Base-by-base conservation (phyloP, 2,113 vertebrate species). In the Saguinus midas region DNA sequence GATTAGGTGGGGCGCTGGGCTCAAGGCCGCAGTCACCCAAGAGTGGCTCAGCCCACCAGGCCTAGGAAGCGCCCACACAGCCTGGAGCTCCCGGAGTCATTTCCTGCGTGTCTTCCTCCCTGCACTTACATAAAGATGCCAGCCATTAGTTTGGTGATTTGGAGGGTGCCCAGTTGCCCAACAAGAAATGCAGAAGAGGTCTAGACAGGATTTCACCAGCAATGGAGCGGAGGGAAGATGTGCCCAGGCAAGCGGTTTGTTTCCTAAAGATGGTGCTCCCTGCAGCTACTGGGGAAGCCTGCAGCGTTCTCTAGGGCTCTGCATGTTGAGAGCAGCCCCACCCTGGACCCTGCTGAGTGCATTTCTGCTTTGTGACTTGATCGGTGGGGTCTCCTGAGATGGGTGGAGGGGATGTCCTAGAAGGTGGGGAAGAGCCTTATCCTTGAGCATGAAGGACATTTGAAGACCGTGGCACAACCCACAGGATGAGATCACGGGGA, bases 281-380 rank as follows among this genome's bases (percentile, higher is more conserved):
- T 4, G 64, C 37, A 43, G 64, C 72, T 8, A 0, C n/a, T 11
- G n/a, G 29, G 83, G 66, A n/a, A 82, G 75, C 70, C 82, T 10
- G 37, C 37, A n/a, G 52, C 57, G 1, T 17, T 17, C 32, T 7
- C 57, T 6, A 16, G 11, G 35, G 50, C 25, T 21, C 9, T 1
- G 0, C 11, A 1, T 12, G 8, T 21, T 25, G 76, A 61, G 58
- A 0, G 37, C 27, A 3, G 17, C 6, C 7, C 27, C 3, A 2
- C 17, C 70, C 3, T 9, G 0, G 0, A 0, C 32, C 40, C 40
- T 73, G 25, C 86, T 3, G 0, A n/a, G 90, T 35, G 48, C 10
- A 29, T n/a, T 70, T 68, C 72, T 2, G n/a, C 81, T 85, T 35
- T 18, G 3, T 4, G 14, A 25, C 7, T 8, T n/a, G 80, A 81